Conservation (phyloP, 2,113 vertebrate genomes). For the Raja brachyura region DNA sequence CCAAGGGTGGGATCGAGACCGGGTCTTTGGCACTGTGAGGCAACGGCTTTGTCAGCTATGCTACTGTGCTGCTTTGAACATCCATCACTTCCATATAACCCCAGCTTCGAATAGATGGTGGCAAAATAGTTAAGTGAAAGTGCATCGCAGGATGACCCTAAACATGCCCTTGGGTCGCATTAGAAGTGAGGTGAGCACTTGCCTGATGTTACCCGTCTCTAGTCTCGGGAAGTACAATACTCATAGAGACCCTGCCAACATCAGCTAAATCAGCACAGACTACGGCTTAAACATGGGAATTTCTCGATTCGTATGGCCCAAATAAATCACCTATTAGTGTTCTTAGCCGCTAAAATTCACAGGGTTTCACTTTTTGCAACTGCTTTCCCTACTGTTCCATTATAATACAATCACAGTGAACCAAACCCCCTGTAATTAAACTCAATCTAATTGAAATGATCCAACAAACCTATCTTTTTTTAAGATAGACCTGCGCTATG, state of each 20-base stretch:
- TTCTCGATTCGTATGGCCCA: background rate
- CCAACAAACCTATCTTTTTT: background rate
- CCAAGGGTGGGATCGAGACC: no score
- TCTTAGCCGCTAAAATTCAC: background rate
- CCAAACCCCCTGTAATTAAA: no score
- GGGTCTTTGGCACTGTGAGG: no score
- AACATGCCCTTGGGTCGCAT: background rate
- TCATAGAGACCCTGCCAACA: background rate
- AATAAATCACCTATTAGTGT: background rate
- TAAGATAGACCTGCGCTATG: background rate
- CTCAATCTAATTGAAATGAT: background rate
- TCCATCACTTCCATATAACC: background rate
- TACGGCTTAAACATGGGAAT: no score
- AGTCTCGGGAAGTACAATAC: background rate
- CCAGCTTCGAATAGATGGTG: background rate
- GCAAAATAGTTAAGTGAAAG: background rate
- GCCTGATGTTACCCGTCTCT: background rate
- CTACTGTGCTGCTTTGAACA: background rate
- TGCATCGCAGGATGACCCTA: background rate
- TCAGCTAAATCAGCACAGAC: background rate
- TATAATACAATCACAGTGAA: background rate
- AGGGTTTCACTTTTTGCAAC: background rate
- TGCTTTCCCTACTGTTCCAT: background rate
- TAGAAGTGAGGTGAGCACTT: background rate
- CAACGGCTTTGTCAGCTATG: no score